Evolutionary conservation across 2,113 vertebrate species (phyloP).

Genomic region (Neogale vison): DNA sequence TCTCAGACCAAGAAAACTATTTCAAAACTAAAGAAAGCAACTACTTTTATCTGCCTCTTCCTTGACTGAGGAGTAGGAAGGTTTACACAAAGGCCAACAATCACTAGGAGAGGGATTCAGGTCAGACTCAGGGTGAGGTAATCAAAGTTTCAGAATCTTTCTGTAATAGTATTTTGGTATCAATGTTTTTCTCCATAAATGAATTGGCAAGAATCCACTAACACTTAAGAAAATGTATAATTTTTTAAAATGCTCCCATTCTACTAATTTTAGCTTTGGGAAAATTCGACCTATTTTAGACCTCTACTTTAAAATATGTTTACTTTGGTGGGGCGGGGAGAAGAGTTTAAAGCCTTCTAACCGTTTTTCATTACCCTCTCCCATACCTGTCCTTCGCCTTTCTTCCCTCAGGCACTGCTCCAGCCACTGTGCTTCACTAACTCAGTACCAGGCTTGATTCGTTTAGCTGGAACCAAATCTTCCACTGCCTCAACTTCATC

Average conservation of each 20-base stretch:
- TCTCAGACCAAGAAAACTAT: not conserved
- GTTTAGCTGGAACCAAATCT: not conserved
- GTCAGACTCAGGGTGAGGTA: not conserved
- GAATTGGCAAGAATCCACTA: not conserved
- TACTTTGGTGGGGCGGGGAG: not conserved
- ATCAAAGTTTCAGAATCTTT: not conserved
- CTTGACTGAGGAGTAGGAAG: not conserved
- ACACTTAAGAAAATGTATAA: not conserved
- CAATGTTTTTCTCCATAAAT: not conserved
- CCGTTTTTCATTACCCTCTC: not conserved
- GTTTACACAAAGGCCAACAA: not conserved
- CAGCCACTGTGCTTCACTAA: not conserved
- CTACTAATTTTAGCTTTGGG: not conserved
- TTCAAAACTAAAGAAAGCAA: not conserved
- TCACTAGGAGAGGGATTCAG: not conserved
- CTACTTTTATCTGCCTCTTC: not conserved
- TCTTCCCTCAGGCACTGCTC: not conserved
- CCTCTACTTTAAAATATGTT: not conserved
- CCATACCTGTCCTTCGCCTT: not conserved
- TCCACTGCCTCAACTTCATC: not conserved
- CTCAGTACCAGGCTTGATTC: not conserved
- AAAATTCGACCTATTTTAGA: conserved; percentile 10
- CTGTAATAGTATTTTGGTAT: not conserved
- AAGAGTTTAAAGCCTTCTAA: not conserved
- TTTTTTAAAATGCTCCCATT: not conserved